phyloP scores from a whole-genome alignment of 1,140 invertebrate species.

The Achatina immaculata region DNA sequence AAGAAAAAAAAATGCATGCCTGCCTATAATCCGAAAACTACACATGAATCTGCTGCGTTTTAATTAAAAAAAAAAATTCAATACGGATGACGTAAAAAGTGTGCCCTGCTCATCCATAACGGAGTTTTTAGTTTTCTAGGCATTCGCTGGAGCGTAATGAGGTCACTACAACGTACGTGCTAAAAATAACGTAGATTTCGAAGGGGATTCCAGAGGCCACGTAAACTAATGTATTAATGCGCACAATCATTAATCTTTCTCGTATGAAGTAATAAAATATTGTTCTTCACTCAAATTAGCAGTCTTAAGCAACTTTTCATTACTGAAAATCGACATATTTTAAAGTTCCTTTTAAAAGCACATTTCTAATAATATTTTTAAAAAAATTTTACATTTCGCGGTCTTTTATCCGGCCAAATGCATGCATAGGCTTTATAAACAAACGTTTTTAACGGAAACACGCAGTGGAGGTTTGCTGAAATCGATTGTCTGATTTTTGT shows the following conservation, averaged over 20 bases:
- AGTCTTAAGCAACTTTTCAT: background rate
- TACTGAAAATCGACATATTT: background rate
- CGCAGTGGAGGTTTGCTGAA: too few relatives aligned
- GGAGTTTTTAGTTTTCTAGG: too few relatives aligned
- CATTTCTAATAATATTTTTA: background rate
- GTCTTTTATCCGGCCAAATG: background rate
- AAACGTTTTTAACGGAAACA: too few relatives aligned
- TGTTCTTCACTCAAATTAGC: background rate
- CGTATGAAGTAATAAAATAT: background rate
- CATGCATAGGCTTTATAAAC: too few relatives aligned
- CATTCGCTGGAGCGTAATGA: too few relatives aligned
- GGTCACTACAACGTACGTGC: too few relatives aligned
- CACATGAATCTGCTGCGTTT: too few relatives aligned
- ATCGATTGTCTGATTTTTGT: background rate
- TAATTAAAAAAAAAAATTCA: too few relatives aligned
- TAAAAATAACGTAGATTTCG: constrained; percentile 22
- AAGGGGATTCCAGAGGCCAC: background rate
- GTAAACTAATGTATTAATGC: background rate
- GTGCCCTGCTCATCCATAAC: too few relatives aligned
- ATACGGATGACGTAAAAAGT: too few relatives aligned
- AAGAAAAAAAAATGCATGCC: too few relatives aligned
- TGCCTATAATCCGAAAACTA: too few relatives aligned
- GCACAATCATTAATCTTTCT: background rate
- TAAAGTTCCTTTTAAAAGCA: background rate
- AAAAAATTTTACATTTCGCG: background rate